A percentile compares a stretch with the other conserved stretches of the same genome.
These are phyloP conservation scores for Iselma pallidipennis DNA, from an alignment of 2,888 invertebrate species.

Conservation along the genomic window DNA sequence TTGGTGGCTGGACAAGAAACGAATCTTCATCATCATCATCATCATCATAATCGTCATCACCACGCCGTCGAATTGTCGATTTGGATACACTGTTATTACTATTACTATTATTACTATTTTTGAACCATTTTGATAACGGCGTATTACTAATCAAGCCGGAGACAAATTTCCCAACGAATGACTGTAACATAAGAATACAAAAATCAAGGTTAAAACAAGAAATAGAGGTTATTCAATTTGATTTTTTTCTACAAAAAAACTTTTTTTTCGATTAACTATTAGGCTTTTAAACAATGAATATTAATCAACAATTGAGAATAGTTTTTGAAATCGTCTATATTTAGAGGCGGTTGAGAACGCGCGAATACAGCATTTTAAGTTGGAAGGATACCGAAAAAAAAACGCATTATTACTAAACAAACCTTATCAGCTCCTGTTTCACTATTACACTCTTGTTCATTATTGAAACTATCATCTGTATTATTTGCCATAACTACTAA, in stretches of 20 bases:
- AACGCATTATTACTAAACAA: conserved; percentile 37
- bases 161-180: conserved; percentile 71
- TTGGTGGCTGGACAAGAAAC: conserved; percentile 57
- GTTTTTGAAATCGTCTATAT: conserved; percentile 39
- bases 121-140: conserved; percentile 62
- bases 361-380: conserved; percentile 37
- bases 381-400: conserved; percentile 15
- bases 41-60: conserved; percentile 52
- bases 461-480: conserved; percentile 42
- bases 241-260: not conserved
- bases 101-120: conserved; percentile 24
- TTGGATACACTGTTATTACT: conserved; percentile 32
- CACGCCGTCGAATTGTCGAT: conserved; percentile 52
- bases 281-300: no score
- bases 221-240: not conserved
- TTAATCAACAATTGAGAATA: conserved; percentile 1
- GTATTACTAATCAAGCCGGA: conserved; percentile 65
- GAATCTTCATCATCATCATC: conserved; percentile 38
- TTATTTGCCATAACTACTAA: conserved; percentile 50
- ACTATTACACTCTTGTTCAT: conserved; percentile 36
- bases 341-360: conserved; percentile 49
- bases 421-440: conserved; percentile 49
- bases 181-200: conserved; percentile 58
- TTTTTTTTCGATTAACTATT: no score
- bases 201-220: conserved; percentile 22